Evolutionary conservation across 2,888 invertebrate genomes (phyloP).

Genomic region (Lomographa bimaculata): DNA sequence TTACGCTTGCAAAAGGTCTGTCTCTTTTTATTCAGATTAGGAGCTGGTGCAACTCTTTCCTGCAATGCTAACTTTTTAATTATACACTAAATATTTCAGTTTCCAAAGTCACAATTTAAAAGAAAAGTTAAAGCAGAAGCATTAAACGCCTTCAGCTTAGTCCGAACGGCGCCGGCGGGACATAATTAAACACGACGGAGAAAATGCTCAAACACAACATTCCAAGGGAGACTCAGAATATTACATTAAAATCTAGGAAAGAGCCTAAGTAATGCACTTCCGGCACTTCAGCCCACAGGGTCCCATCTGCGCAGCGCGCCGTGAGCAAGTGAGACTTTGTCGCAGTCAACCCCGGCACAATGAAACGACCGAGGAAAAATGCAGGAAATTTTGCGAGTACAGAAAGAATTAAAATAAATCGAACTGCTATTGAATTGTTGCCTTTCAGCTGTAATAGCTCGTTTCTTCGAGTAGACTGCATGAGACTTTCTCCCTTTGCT

Average conservation of each 20-base stretch:
- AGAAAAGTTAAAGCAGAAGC: constrained; percentile 37
- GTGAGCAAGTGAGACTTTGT: constrained; percentile 30
- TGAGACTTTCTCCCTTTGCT: constrained; percentile 23
- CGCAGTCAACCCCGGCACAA: constrained; percentile 36
- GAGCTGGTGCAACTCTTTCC: constrained; percentile 9
- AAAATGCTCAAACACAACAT: constrained; percentile 48
- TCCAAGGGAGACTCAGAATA: constrained; percentile 45
- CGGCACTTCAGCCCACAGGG: constrained; percentile 36
- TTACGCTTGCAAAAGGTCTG: constrained; percentile 3
- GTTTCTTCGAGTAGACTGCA: constrained; percentile 22
- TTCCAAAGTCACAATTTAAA: constrained; percentile 37
- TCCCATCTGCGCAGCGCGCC: constrained; percentile 31
- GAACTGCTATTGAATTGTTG: constrained; percentile 52
- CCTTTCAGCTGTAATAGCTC: constrained; percentile 42
- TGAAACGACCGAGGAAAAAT: constrained; percentile 50
- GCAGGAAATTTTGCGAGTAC: constrained; percentile 34
- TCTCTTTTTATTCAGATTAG: constrained; percentile 18
- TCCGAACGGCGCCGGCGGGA: constrained; percentile 23
- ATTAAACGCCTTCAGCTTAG: constrained; percentile 38
- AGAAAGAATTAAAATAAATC: constrained; percentile 57
- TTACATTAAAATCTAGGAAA: constrained; percentile 54
- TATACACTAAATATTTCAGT: constrained; percentile 38
- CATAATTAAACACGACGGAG: constrained; percentile 45
- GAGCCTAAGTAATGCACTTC: constrained; percentile 55
- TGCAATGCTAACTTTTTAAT: constrained; percentile 20